A percentile compares a stretch with the other conserved stretches of the same genome.
Evolutionary conservation across 1,140 invertebrate genomes (phyloP).

Genomic region (Phthorimaea operculella): DNA sequence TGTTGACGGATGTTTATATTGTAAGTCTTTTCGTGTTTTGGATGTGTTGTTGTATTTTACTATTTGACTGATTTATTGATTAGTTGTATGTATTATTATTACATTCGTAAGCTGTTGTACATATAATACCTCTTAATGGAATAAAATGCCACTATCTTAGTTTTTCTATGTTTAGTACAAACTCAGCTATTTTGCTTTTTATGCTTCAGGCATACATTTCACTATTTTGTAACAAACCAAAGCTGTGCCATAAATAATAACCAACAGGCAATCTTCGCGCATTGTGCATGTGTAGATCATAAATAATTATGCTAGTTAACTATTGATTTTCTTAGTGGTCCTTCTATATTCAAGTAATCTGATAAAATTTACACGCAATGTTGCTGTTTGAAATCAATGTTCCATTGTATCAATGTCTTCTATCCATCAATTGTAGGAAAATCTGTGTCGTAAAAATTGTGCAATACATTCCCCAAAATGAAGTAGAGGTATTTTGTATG

Average conservation of each 20-base stretch:
- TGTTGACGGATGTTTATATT: not conserved
- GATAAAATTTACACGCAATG: too few species aligned
- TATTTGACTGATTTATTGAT: constrained; percentile 35
- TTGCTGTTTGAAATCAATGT: too few species aligned
- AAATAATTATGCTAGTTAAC: too few species aligned
- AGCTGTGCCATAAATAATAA: not conserved
- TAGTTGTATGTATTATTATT: constrained; percentile 25
- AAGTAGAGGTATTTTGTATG: constrained; percentile 12
- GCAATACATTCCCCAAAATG: constrained; percentile 33
- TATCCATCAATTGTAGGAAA: too few species aligned
- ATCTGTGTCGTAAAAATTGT: constrained; percentile 12
- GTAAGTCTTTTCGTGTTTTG: not conserved
- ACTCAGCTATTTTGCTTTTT: constrained; percentile 18
- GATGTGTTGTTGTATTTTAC: constrained; percentile 25
- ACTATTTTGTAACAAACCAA: not conserved
- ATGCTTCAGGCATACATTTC: constrained; percentile 13
- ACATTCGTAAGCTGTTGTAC: constrained; percentile 21
- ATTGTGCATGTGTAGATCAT: too few species aligned
- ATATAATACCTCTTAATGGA: constrained; percentile 17
- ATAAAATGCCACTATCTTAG: constrained; percentile 12
- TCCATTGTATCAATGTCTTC: too few species aligned
- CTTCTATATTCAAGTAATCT: too few species aligned
- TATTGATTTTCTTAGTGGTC: too few species aligned
- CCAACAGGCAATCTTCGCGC: too few species aligned
- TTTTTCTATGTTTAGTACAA: constrained; percentile 21